Conservation (phyloP, 2,113 vertebrate species). For the Elephas maximus region DNA sequence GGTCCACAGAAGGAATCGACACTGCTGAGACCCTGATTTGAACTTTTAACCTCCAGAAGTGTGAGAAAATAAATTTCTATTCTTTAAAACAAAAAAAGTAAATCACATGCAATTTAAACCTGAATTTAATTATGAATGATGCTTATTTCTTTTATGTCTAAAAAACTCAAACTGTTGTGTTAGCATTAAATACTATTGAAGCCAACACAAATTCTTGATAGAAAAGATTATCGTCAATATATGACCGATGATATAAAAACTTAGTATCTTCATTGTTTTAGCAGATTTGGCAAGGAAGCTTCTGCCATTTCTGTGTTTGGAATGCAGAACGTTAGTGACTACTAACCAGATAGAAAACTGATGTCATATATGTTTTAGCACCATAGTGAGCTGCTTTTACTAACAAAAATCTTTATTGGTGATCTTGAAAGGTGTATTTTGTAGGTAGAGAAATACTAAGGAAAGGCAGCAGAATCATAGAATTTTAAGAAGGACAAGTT, state of each 20-base stretch:
- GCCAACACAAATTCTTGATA: constrained; percentile 9
- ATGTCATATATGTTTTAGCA: neutral
- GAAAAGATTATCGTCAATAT: neutral
- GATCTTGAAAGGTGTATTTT: neutral
- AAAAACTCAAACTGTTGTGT: neutral
- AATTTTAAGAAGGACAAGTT: neutral
- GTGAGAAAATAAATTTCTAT: no score
- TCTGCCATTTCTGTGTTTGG: neutral
- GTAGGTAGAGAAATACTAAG: neutral
- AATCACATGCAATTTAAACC: neutral
- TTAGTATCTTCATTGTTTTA: neutral
- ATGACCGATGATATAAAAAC: neutral
- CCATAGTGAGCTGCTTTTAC: neutral
- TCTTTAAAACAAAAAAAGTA: neutral
- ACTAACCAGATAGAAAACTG: neutral
- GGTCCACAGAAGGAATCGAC: no score
- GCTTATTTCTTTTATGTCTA: neutral
- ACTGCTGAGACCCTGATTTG: no score
- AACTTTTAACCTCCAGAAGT: no score
- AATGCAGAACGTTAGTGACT: neutral
- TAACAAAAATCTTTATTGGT: neutral
- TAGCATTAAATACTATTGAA: neutral
- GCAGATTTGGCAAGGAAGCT: neutral
- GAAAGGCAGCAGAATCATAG: neutral
- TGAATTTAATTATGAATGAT: constrained; percentile 42